Evolutionary conservation across 2,888 invertebrate species (phyloP).

Genomic region (Eumacrocentrus americanus): DNA sequence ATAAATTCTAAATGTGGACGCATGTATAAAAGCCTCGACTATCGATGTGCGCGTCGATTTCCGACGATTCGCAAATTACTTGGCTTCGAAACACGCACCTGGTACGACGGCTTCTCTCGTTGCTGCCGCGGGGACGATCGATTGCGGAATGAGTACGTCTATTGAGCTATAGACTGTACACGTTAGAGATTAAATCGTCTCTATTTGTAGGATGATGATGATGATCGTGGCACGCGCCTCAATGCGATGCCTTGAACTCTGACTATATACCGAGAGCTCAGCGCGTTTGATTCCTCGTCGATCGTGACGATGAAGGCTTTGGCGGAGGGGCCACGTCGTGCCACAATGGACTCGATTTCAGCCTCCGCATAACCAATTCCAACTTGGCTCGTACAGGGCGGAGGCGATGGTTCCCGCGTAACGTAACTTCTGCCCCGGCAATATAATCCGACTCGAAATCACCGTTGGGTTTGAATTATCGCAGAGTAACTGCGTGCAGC

Average conservation of each 20-base stretch:
- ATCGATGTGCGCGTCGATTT: conserved; percentile 18
- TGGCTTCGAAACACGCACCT: conserved; percentile 27
- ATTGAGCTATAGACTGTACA: neutral
- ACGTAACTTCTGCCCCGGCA: conserved; percentile 57
- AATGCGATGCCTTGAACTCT: no score
- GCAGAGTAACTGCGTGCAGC: conserved; percentile 41
- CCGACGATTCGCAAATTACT: conserved; percentile 21
- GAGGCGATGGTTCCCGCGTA: conserved; percentile 35
- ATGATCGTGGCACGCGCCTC: conserved; percentile 28
- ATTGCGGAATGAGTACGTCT: conserved; percentile 12
- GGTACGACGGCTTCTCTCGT: conserved; percentile 29
- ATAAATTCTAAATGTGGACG: neutral
- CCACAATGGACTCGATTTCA: conserved; percentile 20
- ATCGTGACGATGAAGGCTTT: conserved; percentile 11
- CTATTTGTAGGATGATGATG: conserved; percentile 28
- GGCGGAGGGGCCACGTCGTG: neutral
- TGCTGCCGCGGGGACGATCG: conserved; percentile 18
- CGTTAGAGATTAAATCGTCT: conserved; percentile 28
- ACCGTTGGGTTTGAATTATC: conserved; percentile 59
- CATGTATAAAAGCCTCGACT: neutral
- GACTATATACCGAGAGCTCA: no score
- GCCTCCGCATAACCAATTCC: conserved; percentile 54
- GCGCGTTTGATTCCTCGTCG: neutral
- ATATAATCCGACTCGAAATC: conserved; percentile 56
- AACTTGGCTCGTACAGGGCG: conserved; percentile 48